Evolutionary conservation across 2,888 invertebrate genomes (phyloP), one percentile per base, ranked within the genome.

Genomic region (Brenthis hecate): DNA sequence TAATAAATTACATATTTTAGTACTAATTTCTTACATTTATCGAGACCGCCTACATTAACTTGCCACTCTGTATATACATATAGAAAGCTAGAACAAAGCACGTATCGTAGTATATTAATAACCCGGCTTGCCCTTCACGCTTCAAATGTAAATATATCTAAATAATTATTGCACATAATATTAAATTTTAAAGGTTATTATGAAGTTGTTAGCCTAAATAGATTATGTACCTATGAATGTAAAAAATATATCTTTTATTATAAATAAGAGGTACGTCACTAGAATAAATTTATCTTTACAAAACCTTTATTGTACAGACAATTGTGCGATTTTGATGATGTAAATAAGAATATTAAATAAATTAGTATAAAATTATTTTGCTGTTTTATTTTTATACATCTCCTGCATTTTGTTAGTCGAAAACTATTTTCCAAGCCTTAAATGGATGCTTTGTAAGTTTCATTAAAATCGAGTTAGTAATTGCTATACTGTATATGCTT

Each of bases 121-220:
- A 63, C 68, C 84, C 86, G 84, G 92, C 91, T 91, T 90, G 85
- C 84, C 83, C 85, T 78, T 84, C 92, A 91, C 91, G 92, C 92
- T 89, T 90, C 85, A 84, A 80, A 75, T 75, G 89, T 89, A 92
- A 85, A 91, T 91, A 89, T 80, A 69, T 74, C 74, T 61, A 75
- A 86, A 65, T 14, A 79, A 80, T 82, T 79, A 79, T 78, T 89
- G 92, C 92, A 91, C 92, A 84, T 83, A 84, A 82, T 76, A 79
- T 74, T 79, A 81, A 78, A 78, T 78, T 81, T 80, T 80, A 80
- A 78, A 58, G 62, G 72, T 75, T 80, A 81, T 84, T 81, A 80
- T 83, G 83, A 76, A 83, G 82, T 85, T 82, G 84, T 85, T 85
- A 82, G 80, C 80, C 81, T 78, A 78, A 84, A 77, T 87, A 82